Conservation (phyloP, 2,888 invertebrate species). For the Thera britannica region DNA sequence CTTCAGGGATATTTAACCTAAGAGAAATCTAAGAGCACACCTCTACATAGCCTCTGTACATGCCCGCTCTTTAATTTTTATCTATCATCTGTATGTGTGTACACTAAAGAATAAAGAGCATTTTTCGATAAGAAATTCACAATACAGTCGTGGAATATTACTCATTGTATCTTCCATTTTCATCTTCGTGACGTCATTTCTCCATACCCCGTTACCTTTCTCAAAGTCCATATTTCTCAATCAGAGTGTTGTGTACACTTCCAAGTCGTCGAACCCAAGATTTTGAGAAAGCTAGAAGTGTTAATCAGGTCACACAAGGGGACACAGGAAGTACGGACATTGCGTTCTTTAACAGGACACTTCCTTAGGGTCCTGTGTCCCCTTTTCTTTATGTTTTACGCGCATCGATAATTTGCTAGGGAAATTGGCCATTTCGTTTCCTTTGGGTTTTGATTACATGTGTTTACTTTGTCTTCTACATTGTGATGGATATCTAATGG, state of each 20-base stretch:
- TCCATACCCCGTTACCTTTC: slow-evolving; percentile 1
- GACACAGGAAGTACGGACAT: slow-evolving; percentile 76
- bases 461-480: slow-evolving; percentile 17
- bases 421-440: slow-evolving; percentile 52
- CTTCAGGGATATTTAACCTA: not conserved
- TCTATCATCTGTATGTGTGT: no score
- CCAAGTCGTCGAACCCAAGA: slow-evolving; percentile 45
- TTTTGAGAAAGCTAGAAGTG: slow-evolving; percentile 56
- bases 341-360: slow-evolving; percentile 78
- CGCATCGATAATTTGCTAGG: slow-evolving; percentile 45
- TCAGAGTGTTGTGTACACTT: slow-evolving; percentile 10
- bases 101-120: no score
- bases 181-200: not conserved
- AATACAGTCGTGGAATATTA: no score
- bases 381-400: slow-evolving; percentile 53
- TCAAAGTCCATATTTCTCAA: slow-evolving; percentile 12
- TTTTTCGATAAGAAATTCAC: no score
- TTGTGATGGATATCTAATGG: slow-evolving; percentile 8
- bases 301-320: slow-evolving; percentile 63
- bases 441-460: slow-evolving; percentile 29
- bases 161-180: no score
- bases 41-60: no score
- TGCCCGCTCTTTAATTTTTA: no score
- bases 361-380: slow-evolving; percentile 67
- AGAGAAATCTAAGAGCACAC: not conserved